These are phyloP conservation scores for Hydropsyche betteni DNA, from an alignment of 2,888 invertebrate species.

Conservation along the genomic window DNA sequence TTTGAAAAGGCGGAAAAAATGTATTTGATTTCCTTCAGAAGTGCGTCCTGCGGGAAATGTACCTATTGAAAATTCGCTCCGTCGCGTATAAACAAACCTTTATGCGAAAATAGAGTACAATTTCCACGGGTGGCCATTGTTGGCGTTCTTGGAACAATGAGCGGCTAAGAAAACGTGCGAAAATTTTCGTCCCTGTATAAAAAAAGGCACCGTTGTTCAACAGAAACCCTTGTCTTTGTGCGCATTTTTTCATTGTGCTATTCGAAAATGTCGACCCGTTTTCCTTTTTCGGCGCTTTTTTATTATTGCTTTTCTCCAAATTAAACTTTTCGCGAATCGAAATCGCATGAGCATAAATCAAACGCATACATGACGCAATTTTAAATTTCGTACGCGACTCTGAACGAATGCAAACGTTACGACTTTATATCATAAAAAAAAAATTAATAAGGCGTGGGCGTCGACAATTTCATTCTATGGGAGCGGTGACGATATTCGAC, in stretches of 20 bases:
- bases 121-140: conserved; percentile 40
- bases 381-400: too few species aligned
- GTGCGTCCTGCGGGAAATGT: conserved; percentile 10
- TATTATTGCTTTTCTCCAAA: too few species aligned
- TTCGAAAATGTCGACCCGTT: too few species aligned
- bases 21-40: not conserved
- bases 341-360: too few species aligned
- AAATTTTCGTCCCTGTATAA: conserved; percentile 15
- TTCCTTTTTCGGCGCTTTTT: too few species aligned
- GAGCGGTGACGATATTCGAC: conserved; percentile 2
- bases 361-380: too few species aligned
- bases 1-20: not conserved
- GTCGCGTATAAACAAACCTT: conserved; percentile 15
- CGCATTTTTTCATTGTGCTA: too few species aligned
- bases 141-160: conserved; percentile 40
- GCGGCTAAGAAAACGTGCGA: conserved; percentile 46
- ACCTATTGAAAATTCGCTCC: conserved; percentile 19
- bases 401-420: too few species aligned
- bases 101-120: conserved; percentile 29
- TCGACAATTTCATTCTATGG: not conserved
- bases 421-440: conserved; percentile 1
- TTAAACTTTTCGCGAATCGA: too few species aligned
- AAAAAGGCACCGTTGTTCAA: conserved; percentile 10
- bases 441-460: conserved; percentile 2
- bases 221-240: conserved; percentile 16